phyloP scores from a whole-genome alignment of 2,888 invertebrate genomes.

The Dryobotodes eremita region DNA sequence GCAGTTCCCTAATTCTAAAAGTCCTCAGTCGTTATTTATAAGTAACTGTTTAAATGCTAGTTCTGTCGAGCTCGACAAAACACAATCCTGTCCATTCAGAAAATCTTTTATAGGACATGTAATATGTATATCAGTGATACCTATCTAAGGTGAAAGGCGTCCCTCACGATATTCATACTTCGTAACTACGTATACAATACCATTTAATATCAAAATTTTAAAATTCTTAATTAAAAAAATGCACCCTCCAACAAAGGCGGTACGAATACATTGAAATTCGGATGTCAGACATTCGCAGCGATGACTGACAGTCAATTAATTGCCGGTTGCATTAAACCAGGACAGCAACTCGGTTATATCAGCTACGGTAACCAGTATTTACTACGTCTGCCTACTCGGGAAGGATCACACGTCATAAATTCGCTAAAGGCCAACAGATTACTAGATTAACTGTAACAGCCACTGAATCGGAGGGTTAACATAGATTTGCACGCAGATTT shows the following conservation, averaged over 20 bases:
- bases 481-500: conserved; percentile 27
- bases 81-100: background rate
- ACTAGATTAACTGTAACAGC: conserved; percentile 43
- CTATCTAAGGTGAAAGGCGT: background rate
- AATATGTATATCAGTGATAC: background rate
- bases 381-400: conserved; percentile 15
- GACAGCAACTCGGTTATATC: conserved; percentile 5
- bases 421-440: conserved; percentile 25
- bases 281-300: background rate
- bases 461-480: conserved; percentile 10
- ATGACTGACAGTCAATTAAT: conserved; percentile 49
- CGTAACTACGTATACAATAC: background rate
- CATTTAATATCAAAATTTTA: background rate
- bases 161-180: background rate
- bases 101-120: background rate
- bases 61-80: background rate
- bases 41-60: too few relatives aligned
- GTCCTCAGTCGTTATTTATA: background rate
- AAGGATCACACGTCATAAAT: conserved; percentile 42
- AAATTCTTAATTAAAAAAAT: conserved; percentile 25
- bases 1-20: background rate
- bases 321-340: conserved; percentile 29
- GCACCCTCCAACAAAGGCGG: conserved; percentile 15
- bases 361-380: conserved; percentile 25
- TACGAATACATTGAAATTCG: conserved; percentile 16